Percentiles rank a stretch among this genome's conserved stretches.
Conservation (phyloP, 2,888 invertebrate species). For the Stenotaenia linearis region DNA sequence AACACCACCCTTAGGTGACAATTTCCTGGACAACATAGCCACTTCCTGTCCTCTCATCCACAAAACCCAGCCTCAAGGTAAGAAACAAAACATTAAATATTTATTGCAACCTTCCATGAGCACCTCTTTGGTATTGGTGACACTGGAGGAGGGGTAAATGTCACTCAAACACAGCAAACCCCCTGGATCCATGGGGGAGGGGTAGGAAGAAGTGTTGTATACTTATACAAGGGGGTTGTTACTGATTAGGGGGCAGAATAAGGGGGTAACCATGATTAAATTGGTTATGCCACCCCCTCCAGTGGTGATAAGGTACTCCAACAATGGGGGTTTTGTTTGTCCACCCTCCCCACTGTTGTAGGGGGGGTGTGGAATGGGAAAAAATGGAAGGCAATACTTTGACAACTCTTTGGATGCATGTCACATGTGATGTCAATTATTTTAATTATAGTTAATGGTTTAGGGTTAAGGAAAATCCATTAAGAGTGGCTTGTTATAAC, state of each 20-base stretch:
- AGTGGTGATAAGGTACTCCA: background rate
- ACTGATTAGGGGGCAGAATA: background rate
- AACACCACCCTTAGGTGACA: background rate
- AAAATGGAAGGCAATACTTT: background rate
- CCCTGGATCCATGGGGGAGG: background rate
- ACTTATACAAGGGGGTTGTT: conserved; percentile 4
- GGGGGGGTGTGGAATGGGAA: background rate
- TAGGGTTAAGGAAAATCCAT: background rate
- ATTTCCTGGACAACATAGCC: background rate
- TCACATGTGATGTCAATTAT: background rate
- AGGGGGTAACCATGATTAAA: conserved; percentile 3
- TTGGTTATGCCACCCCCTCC: background rate
- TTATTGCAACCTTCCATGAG: background rate
- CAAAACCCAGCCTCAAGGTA: background rate
- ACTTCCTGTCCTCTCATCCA: background rate
- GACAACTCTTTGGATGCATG: background rate
- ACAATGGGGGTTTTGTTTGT: background rate
- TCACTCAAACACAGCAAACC: background rate
- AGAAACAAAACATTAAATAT: background rate
- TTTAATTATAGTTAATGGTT: conserved; percentile 9
- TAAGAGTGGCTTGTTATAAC: background rate
- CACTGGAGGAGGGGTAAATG: background rate
- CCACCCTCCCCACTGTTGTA: background rate
- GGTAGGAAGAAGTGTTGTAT: background rate
- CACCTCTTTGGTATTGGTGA: background rate